Evolutionary conservation across 2,113 vertebrate species (phyloP), one percentile per base, ranked within the genome.

Genomic region (Strigops habroptila): DNA sequence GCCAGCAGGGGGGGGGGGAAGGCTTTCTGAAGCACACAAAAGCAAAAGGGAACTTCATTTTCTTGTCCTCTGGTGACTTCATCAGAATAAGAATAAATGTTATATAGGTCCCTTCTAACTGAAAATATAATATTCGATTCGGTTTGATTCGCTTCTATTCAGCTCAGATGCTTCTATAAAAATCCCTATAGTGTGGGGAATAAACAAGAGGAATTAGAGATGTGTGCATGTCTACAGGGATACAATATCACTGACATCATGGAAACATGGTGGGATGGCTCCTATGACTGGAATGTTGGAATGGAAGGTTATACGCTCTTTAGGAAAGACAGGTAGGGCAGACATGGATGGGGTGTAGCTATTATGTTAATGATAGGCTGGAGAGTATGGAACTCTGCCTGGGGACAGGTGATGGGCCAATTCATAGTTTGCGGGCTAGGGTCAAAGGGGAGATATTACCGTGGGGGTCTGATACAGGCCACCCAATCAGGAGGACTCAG

Each of bases 1-100:
- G 17, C 30, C 39, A 0, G 39, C n/a, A n/a, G 39, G 39, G 8
- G 39, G 1, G 1, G 1, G n/a, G 4, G 19, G 25, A 39, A 59
- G 53, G 6, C 2, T 83, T 84, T 68, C 46, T 64, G 65, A 35
- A 76, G 7, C 17, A 53, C 24, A 10, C 0, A 1, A 21, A 51
- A 1, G 18, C 24, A 15, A 89, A 95, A 82, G 12, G 3, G 5
- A 85, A 14, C 21, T 76, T 12, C 0, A 0, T 73, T 69, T 87
- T 33, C 65, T 39, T 85, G 11, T 27, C 69, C 4, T 90, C n/a
- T 80, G n/a, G 3, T 77, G 59, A 14, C 21, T 90, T 79, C 8
- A n/a, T 23, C 41, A 59, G 14, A 59, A 24, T 10, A 59, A 62
- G 10, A 43, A 28, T 31, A 78, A 75, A 35, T 44, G 17, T 39